Conservation (phyloP, 1,140 invertebrate species). For the Microplitis demolitor region DNA sequence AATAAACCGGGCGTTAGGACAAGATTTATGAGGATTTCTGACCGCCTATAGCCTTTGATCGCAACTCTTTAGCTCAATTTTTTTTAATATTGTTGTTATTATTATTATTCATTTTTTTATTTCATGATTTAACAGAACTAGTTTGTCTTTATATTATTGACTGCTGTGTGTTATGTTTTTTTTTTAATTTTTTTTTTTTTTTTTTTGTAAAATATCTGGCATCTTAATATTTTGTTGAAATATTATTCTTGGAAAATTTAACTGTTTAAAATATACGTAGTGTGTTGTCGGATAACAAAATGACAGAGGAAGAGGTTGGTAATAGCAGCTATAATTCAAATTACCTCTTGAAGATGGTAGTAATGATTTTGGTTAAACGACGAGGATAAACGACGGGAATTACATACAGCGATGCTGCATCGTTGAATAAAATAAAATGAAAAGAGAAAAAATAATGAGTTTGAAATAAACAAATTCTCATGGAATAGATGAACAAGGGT, state of each 20-base stretch:
- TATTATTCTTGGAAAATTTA: background rate
- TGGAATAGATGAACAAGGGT: no score
- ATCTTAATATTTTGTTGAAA: background rate
- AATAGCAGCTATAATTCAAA: conserved; percentile 1
- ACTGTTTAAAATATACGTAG: background rate
- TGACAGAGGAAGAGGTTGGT: background rate
- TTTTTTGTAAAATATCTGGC: background rate
- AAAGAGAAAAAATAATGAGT: background rate
- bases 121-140: no score
- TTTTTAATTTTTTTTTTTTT: no score
- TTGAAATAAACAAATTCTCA: background rate
- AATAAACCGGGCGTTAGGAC: conserved; percentile 58
- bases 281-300: background rate
- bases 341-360: background rate
- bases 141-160: no score
- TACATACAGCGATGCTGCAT: no score
- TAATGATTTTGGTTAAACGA: background rate
- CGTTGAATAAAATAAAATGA: no score
- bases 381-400: background rate
- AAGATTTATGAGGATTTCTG: conserved; percentile 56
- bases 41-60: conserved; percentile 50
- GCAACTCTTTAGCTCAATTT: conserved; percentile 22
- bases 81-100: background rate
- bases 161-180: no score
- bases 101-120: no score